A percentile compares a stretch with the other conserved stretches of the same genome.
Evolutionary conservation across 2,113 vertebrate species (phyloP).

Genomic region (Hydropotes inermis): DNA sequence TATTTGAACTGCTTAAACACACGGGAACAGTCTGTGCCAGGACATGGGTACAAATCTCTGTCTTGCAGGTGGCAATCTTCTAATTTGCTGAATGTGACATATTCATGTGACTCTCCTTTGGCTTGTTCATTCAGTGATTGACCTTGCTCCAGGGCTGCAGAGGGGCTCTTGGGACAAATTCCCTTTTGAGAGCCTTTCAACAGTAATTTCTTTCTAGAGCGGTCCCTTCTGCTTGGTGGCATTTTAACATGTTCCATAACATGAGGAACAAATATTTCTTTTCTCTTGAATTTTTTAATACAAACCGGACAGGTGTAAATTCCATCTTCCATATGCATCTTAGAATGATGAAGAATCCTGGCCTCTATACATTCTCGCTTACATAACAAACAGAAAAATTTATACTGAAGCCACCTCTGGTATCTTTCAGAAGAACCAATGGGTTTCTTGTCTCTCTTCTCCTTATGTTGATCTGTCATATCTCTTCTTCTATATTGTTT

Average conservation of each 20-base stretch:
- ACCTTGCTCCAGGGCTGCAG: slow-evolving; percentile 71
- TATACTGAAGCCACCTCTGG: slow-evolving; percentile 89
- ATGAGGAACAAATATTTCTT: slow-evolving; percentile 91
- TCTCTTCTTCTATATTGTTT: slow-evolving; percentile 75
- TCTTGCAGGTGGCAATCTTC: slow-evolving; percentile 91
- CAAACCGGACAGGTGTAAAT: slow-evolving; percentile 93
- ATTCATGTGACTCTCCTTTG: slow-evolving; percentile 85
- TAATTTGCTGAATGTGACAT: slow-evolving; percentile 91
- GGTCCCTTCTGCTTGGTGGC: slow-evolving; percentile 80
- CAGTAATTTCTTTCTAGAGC: slow-evolving; percentile 82
- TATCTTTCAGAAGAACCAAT: slow-evolving; percentile 85
- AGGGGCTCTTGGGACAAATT: slow-evolving; percentile 72
- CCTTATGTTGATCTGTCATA: slow-evolving; percentile 75
- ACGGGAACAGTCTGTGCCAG: slow-evolving; percentile 90
- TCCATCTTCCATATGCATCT: slow-evolving; percentile 90
- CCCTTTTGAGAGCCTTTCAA: slow-evolving; percentile 76
- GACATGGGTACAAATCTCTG: slow-evolving; percentile 94
- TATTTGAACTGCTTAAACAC: slow-evolving; percentile 97
- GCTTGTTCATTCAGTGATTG: slow-evolving; percentile 80
- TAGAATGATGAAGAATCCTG: slow-evolving; percentile 93
- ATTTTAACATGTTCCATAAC: slow-evolving; percentile 91
- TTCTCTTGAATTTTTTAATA: slow-evolving; percentile 89
- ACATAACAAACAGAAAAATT: slow-evolving; percentile 93
- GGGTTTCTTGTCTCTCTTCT: slow-evolving; percentile 83
- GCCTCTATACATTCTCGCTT: slow-evolving; percentile 90